Conservation (phyloP, 2,888 invertebrate genomes). For the Eretmocerus hayati region DNA sequence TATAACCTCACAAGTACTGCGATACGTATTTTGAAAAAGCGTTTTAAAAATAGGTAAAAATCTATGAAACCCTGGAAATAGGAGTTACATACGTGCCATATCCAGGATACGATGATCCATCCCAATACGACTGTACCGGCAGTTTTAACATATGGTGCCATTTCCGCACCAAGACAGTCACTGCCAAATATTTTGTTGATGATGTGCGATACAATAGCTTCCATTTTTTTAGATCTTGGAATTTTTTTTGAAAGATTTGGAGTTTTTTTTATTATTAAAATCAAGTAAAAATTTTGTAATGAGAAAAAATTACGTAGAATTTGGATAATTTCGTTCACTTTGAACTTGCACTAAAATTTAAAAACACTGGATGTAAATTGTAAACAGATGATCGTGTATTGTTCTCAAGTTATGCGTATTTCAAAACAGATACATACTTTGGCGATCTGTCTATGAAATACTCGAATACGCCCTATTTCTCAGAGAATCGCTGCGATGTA, state of each 20-base stretch:
- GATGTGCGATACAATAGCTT: neutral
- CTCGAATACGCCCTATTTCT: too few species aligned
- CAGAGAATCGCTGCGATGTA: too few species aligned
- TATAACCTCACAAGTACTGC: too few species aligned
- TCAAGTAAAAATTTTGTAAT: neutral
- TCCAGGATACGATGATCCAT: slow-evolving; percentile 38
- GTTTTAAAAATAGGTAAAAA: too few species aligned
- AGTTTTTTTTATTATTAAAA: neutral
- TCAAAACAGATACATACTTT: too few species aligned
- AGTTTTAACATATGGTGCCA: slow-evolving; percentile 33
- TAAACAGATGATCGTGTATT: too few species aligned
- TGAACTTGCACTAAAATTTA: neutral
- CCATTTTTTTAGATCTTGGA: slow-evolving; percentile 7
- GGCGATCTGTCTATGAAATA: too few species aligned
- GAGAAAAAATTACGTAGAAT: neutral
- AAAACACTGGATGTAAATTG: too few species aligned
- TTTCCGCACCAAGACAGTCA: slow-evolving; percentile 21
- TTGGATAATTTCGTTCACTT: neutral
- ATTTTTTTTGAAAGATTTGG: neutral
- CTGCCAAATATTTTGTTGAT: neutral
- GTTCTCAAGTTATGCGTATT: too few species aligned
- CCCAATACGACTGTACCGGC: slow-evolving; percentile 35
- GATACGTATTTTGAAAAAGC: too few species aligned
- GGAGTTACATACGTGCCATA: slow-evolving; percentile 31
- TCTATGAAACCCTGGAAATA: neutral